Percentiles rank a stretch among this genome's conserved stretches.
Evolutionary conservation across 2,797 vertebrate genomes (phyloP).

Genomic region (Peromyscus melanophrys): DNA sequence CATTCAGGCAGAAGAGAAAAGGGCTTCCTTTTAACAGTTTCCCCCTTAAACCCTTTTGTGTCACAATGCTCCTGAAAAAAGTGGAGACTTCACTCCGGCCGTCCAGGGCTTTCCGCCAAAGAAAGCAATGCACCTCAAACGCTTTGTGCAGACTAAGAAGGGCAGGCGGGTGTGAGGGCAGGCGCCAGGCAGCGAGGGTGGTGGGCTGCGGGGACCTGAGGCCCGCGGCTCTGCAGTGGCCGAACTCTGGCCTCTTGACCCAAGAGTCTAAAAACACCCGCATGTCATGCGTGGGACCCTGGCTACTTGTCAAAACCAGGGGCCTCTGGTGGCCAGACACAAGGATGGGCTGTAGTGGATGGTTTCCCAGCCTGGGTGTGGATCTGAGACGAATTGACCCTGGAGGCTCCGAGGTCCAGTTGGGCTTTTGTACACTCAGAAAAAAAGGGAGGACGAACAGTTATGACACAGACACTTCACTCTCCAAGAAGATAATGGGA

Average conservation of each 20-base stretch:
- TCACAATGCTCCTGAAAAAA: conserved; percentile 89
- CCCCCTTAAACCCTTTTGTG: conserved; percentile 93
- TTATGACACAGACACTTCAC: not conserved
- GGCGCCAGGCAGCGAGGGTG: conserved; percentile 68
- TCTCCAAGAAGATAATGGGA: not conserved
- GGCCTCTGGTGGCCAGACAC: not conserved
- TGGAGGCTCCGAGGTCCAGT: not conserved
- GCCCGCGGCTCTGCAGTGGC: not conserved
- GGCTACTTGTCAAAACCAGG: not conserved
- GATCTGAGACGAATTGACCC: not conserved
- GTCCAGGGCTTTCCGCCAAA: conserved; percentile 90
- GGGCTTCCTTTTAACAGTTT: conserved; percentile 94
- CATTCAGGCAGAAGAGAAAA: conserved; percentile 92
- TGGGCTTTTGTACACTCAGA: not conserved
- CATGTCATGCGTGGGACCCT: not conserved
- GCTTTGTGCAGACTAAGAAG: conserved; percentile 89
- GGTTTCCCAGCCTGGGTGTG: not conserved
- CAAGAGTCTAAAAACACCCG: not conserved
- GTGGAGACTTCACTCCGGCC: conserved; percentile 92
- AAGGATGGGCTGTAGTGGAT: too few species aligned
- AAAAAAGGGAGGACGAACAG: not conserved
- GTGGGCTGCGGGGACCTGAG: not conserved
- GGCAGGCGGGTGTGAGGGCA: conserved; percentile 86
- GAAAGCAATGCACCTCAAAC: conserved; percentile 90
- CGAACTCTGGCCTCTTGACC: not conserved